Conservation (phyloP, 2,797 vertebrate genomes). For the Hypotaenidia okinawae region DNA sequence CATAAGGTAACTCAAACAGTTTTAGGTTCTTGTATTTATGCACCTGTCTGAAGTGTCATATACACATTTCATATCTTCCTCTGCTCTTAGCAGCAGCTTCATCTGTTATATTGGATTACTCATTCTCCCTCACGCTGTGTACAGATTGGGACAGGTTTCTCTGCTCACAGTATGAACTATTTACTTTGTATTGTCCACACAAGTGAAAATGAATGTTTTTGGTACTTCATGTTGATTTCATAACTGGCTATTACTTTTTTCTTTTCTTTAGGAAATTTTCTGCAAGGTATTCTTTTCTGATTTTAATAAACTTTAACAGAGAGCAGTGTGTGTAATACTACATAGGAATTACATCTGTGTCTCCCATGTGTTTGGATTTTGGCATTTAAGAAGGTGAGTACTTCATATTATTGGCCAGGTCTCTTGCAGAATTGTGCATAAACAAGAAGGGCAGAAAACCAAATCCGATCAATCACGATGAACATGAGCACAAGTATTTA, state of each 20-base stretch:
- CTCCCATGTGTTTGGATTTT: neutral
- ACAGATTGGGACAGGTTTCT: neutral
- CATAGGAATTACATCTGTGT: neutral
- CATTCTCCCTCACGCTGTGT: neutral
- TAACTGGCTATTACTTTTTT: neutral
- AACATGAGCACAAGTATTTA: neutral
- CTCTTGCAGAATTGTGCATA: neutral
- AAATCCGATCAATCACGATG: neutral
- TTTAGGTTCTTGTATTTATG: neutral
- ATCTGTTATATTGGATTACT: neutral
- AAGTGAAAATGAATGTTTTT: neutral
- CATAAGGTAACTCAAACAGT: neutral
- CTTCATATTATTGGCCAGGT: neutral
- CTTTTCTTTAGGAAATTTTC: neutral
- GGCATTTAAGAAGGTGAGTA: neutral
- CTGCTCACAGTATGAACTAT: neutral
- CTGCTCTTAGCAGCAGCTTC: neutral
- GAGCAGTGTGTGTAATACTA: neutral
- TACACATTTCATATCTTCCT: neutral
- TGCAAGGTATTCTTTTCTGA: neutral
- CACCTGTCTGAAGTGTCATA: neutral
- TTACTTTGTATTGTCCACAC: neutral
- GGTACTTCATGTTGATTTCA: neutral
- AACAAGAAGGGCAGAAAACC: constrained; percentile 1
- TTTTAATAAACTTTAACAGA: neutral